Conservation (phyloP, 2,113 vertebrate genomes). For the Prinia subflava region DNA sequence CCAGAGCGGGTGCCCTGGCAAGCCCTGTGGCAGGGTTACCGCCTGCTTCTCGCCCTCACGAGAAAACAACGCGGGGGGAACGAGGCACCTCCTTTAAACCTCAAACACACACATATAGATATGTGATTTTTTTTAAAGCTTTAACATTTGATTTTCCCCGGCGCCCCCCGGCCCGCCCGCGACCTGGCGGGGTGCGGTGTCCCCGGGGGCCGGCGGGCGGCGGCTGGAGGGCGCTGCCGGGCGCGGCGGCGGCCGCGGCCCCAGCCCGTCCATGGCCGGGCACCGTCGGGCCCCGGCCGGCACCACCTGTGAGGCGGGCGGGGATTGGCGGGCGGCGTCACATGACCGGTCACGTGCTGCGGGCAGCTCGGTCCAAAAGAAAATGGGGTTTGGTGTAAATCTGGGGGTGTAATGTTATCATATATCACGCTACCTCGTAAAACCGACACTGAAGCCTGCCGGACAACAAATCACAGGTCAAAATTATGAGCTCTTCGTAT, state of each 20-base stretch:
- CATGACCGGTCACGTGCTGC: slow-evolving; percentile 86
- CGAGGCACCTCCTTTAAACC: neutral
- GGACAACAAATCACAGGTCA: slow-evolving; percentile 95
- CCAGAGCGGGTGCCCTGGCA: no score
- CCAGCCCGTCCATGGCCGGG: slow-evolving; percentile 58
- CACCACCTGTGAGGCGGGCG: slow-evolving; percentile 79
- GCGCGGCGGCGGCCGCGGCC: neutral
- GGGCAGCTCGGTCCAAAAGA: slow-evolving; percentile 84
- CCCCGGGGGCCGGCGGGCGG: neutral
- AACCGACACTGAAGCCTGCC: slow-evolving; percentile 95
- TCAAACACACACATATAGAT: neutral
- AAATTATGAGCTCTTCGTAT: slow-evolving; percentile 97
- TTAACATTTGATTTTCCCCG: neutral
- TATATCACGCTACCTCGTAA: slow-evolving; percentile 98
- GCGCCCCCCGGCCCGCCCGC: neutral
- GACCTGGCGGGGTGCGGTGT: neutral
- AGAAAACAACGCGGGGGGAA: neutral
- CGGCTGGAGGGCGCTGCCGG: neutral
- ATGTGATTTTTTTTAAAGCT: no score
- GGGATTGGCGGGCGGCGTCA: slow-evolving; percentile 84
- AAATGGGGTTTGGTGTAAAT: slow-evolving; percentile 98
- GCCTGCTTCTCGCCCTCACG: neutral
- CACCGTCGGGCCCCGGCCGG: slow-evolving; percentile 62
- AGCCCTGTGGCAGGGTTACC: neutral
- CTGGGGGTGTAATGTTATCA: slow-evolving; percentile 95